Percentiles rank a stretch among this genome's conserved stretches.
Evolutionary conservation across 2,797 vertebrate genomes (phyloP).

Genomic region (Galaxias olidus): DNA sequence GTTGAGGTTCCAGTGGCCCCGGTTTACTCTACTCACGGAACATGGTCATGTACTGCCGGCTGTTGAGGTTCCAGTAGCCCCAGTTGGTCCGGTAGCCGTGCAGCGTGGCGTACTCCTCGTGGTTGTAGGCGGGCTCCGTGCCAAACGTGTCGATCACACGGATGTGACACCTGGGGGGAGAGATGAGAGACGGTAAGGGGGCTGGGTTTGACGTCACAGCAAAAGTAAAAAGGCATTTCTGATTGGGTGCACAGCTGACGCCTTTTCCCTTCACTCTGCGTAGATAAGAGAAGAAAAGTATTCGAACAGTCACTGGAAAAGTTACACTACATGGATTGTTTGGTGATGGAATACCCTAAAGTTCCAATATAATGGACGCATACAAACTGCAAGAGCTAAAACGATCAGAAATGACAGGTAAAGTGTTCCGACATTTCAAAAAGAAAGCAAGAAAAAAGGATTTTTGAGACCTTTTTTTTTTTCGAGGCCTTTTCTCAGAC

Average conservation of each 20-base stretch:
- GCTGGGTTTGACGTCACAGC: neutral
- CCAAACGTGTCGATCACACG: slow-evolving; percentile 96
- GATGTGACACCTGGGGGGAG: slow-evolving; percentile 85
- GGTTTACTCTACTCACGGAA: slow-evolving; percentile 85
- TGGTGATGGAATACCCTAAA: too few relatives aligned
- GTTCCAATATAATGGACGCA: too few relatives aligned
- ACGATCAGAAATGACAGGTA: too few relatives aligned
- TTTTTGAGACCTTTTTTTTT: too few relatives aligned
- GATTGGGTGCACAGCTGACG: neutral
- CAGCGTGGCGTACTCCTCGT: slow-evolving; percentile 91
- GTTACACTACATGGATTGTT: neutral
- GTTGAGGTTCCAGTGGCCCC: slow-evolving; percentile 98
- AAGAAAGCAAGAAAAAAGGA: too few relatives aligned
- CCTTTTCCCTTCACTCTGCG: too few relatives aligned
- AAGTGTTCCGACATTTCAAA: too few relatives aligned
- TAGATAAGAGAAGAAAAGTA: neutral
- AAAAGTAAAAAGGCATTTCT: neutral
- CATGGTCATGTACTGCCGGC: slow-evolving; percentile 98
- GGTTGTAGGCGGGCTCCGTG: slow-evolving; percentile 94
- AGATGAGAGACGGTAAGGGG: neutral
- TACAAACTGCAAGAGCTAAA: too few relatives aligned
- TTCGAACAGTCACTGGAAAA: neutral
- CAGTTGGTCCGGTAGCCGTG: slow-evolving; percentile 95
- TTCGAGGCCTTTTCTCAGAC: too few relatives aligned
- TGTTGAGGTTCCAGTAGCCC: slow-evolving; percentile 97